Conservation (phyloP, 92 coral and sea anemone species). For the Desmophyllum pertusum region DNA sequence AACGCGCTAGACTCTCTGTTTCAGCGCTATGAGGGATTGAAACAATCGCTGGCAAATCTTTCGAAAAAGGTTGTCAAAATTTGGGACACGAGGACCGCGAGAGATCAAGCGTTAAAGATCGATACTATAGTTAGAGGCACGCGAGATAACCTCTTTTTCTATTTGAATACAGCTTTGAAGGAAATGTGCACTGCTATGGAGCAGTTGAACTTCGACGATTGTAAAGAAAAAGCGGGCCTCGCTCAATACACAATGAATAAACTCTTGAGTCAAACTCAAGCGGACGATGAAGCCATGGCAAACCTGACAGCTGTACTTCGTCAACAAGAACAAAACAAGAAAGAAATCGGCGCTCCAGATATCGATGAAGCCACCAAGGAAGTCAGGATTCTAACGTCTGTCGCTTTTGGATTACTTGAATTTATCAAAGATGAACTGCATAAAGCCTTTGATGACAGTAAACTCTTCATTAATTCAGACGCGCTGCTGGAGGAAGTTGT, state of each 20-base stretch:
- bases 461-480: neutral
- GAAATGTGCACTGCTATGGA: neutral
- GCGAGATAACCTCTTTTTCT: neutral
- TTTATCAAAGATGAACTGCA: neutral
- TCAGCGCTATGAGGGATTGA: neutral
- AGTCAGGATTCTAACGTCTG: neutral
- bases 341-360: no score
- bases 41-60: conserved; percentile 6
- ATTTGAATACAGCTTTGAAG: neutral
- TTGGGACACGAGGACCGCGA: neutral
- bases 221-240: neutral
- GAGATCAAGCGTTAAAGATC: neutral
- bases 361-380: neutral
- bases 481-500: neutral
- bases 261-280: neutral
- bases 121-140: neutral
- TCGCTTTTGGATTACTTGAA: neutral
- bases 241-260: neutral
- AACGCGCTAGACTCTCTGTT: neutral
- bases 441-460: conserved; percentile 1
- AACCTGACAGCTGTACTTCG: neutral
- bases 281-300: neutral
- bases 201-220: neutral
- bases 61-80: neutral
- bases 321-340: no score